Base-by-base conservation (phyloP, 2,113 vertebrate genomes). In the Pluvialis apricaria region DNA sequence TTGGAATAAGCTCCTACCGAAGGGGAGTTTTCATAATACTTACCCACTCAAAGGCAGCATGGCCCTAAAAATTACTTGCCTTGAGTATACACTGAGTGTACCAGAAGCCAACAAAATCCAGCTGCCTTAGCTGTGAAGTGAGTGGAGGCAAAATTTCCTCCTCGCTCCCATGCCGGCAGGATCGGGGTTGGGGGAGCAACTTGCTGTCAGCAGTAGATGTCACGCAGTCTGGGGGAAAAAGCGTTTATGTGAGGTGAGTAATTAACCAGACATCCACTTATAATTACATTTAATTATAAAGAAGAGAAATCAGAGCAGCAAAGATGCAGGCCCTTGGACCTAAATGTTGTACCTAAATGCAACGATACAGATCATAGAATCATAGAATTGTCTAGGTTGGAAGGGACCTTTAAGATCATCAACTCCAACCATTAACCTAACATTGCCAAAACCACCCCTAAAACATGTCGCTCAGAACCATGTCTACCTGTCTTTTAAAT, bases 1-100 rank as follows among this genome's bases (percentile, higher is more conserved):
- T 90, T 85, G 75, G 92, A 91, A 38, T 94, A 96, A 85, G 88
- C 86, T 96, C 96, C 95, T 90, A 78, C 60, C 44, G 54, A 96
- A 89, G 31, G 38, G 71, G 9, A 90, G 79, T 86, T 92, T 96
- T 29, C 2, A 12, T 75, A 62, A 26, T 87, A 73, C 82, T 95
- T 96, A 83, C 75, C 58, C 64, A 73, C 76, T 93, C 92, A 88
- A 91, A 96, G 38, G 83, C 54, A 88, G 32, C 75, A 95, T 4
- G 5, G 66, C 22, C 89, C 45, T 72, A 71, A 94, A 89, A 93
- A 96, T 90, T 36, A 38, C 78, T 96, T 95, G 69, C 47, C 24
- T 86, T 47, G 61, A 60, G 72, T 66, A 54, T 32, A 79, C 16
- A 52, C 10, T 5, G 42, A 42, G 65, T 76, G 45, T 57, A 68